A percentile compares a stretch with the other conserved stretches of the same genome.
Conservation (phyloP, 1,140 invertebrate genomes). For the Kradibia gibbosae region DNA sequence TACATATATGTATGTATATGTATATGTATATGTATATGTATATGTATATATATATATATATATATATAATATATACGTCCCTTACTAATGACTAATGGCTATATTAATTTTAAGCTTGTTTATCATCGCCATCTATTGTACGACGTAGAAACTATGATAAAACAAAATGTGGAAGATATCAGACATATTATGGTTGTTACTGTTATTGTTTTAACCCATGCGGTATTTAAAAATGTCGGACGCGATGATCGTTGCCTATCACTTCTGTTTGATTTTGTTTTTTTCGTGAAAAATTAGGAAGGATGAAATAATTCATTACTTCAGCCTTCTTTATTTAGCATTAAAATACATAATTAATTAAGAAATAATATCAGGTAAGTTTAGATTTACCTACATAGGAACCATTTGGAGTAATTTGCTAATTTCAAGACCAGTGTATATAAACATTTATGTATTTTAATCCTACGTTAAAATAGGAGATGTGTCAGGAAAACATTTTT, state of each 20-base stretch:
- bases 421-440: neutral
- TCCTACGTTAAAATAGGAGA: too few species aligned
- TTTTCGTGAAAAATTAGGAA: neutral
- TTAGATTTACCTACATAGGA: neutral
- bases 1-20: too few species aligned
- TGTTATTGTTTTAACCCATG: slow-evolving; percentile 26
- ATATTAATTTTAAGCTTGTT: neutral
- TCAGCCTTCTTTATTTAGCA: neutral
- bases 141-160: neutral
- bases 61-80: too few species aligned
- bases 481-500: too few species aligned
- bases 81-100: too few species aligned
- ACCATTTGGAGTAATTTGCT: neutral
- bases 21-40: too few species aligned
- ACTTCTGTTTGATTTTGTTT: neutral
- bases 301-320: neutral
- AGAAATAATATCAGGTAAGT: neutral
- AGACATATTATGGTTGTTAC: slow-evolving; percentile 21
- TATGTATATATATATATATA: too few species aligned
- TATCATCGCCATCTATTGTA: neutral
- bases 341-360: neutral
- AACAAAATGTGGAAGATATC: neutral
- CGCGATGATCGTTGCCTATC: slow-evolving; percentile 9
- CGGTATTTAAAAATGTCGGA: slow-evolving; percentile 51
- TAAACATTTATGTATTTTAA: too few species aligned